Evolutionary conservation across 2,888 invertebrate species (phyloP).

Genomic region (Lasioglossum morio): DNA sequence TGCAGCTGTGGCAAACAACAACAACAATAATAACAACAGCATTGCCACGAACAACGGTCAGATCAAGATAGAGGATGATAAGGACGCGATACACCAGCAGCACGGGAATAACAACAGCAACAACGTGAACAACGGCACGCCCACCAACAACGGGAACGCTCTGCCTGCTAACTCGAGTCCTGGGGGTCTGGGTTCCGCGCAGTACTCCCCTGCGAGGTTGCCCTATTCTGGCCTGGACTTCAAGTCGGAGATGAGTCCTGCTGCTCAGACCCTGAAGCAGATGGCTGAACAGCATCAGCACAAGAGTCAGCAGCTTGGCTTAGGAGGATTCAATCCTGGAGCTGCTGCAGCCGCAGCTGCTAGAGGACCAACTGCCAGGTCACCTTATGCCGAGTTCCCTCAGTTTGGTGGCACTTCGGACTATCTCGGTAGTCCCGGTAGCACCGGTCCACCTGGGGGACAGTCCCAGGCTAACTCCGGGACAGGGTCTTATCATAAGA

Average conservation of each 20-base stretch:
- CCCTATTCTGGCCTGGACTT: constrained; percentile 85
- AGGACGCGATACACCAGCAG: constrained; percentile 79
- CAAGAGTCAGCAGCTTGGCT: constrained; percentile 89
- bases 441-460: constrained; percentile 72
- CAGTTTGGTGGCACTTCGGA: constrained; percentile 86
- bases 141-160: constrained; percentile 75
- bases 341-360: constrained; percentile 80
- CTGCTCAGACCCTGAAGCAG: constrained; percentile 97
- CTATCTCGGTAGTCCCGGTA: constrained; percentile 85
- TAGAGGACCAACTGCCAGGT: constrained; percentile 84
- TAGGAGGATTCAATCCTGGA: constrained; percentile 85
- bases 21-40: constrained; percentile 67
- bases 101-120: constrained; percentile 59
- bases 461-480: constrained; percentile 75
- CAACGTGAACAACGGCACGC: constrained; percentile 77
- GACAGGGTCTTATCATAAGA: constrained; percentile 81
- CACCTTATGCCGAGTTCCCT: constrained; percentile 87
- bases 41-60: constrained; percentile 78
- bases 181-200: constrained; percentile 84
- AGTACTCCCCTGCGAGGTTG: constrained; percentile 85
- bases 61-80: constrained; percentile 83
- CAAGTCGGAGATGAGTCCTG: constrained; percentile 92
- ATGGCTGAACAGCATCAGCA: constrained; percentile 99
- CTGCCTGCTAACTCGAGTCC: constrained; percentile 81
- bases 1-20: constrained; percentile 58